Evolutionary conservation across 2,113 vertebrate species (phyloP), one percentile per base, ranked within the genome.

Genomic region (Seriola rivoliana): DNA sequence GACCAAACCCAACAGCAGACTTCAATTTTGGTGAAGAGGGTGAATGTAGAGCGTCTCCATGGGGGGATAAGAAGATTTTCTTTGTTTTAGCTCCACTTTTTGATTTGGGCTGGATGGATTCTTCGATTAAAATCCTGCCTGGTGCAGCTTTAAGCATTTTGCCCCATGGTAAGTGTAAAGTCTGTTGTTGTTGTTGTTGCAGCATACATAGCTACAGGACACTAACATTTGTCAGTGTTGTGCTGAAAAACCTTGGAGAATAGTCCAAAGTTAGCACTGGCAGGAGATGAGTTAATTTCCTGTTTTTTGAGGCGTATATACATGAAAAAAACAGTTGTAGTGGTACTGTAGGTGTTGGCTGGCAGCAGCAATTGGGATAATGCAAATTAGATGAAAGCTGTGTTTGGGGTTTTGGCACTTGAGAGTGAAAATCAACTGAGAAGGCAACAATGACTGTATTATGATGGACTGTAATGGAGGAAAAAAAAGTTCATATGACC

Each of bases 381-480:
- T 90, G 86, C 72, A 89, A 89, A 90, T 91, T 66, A 91, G 78
- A 86, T 81, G 79, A 85, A 78, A 76, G 71, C 85, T 82, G 87
- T 63, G 83, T 75, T 87, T 74, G 78, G 82, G 69, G 58, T 91
- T 29, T 87, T 91, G 81, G 71, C 74, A 66, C 78, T 85, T 80
- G 42, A 54, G 71, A 86, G 81, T 89, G 84, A 87, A 85, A 92
- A 90, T 88, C 75, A 91, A 86, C 85, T 81, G 89, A 83, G 85
- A 88, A 85, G 68, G 72, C 59, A 82, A 82, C 69, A 63, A n/a
- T 73, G 48, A 69, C 29, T 67, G 60, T 25, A 23, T 67, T 68
- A 60, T 38, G 40, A 79, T 70, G 55, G 55, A 42, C 8, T 74
- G 21, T 59, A 42, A 54, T 36, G 32, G 36, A 65, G 32, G 76